phyloP scores from a whole-genome alignment of 2,797 vertebrate genomes.

The Knipowitschia caucasica region DNA sequence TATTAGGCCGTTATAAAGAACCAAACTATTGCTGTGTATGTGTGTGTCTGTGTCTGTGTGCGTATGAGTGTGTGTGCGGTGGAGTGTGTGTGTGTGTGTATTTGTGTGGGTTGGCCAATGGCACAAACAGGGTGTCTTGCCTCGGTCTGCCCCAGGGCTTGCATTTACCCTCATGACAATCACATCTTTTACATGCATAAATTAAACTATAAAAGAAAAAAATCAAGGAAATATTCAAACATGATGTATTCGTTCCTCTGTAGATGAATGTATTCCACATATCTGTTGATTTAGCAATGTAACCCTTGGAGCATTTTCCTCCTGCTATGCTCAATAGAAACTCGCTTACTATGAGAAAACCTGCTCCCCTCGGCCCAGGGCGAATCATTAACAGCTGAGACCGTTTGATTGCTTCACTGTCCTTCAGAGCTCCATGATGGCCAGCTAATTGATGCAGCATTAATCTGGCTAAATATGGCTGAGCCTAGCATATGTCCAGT shows the following conservation, averaged over 20 bases:
- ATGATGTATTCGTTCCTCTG: too few species aligned
- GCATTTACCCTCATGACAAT: too few species aligned
- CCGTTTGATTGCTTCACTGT: slow-evolving; percentile 63
- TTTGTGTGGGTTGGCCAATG: too few species aligned
- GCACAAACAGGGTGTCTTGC: too few species aligned
- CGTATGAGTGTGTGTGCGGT: too few species aligned
- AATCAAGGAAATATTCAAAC: not conserved
- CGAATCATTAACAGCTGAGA: slow-evolving; percentile 55
- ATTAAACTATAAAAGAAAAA: too few species aligned
- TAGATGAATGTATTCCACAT: not conserved
- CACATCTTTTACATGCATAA: too few species aligned
- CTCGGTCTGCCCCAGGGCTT: too few species aligned
- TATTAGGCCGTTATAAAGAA: too few species aligned
- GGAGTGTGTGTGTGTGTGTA: too few species aligned
- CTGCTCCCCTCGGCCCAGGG: slow-evolving; percentile 39
- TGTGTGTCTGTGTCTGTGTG: too few species aligned
- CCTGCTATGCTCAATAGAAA: slow-evolving; percentile 25
- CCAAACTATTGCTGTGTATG: too few species aligned
- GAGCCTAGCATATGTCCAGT: slow-evolving; percentile 53
- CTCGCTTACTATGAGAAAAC: slow-evolving; percentile 42
- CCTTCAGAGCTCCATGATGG: slow-evolving; percentile 58
- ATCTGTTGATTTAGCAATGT: not conserved
- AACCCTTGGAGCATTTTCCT: not conserved
- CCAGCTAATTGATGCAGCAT: slow-evolving; percentile 53
- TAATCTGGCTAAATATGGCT: slow-evolving; percentile 59